Evolutionary conservation across 2,797 vertebrate species (phyloP).

Genomic region (Hypotaenidia okinawae): DNA sequence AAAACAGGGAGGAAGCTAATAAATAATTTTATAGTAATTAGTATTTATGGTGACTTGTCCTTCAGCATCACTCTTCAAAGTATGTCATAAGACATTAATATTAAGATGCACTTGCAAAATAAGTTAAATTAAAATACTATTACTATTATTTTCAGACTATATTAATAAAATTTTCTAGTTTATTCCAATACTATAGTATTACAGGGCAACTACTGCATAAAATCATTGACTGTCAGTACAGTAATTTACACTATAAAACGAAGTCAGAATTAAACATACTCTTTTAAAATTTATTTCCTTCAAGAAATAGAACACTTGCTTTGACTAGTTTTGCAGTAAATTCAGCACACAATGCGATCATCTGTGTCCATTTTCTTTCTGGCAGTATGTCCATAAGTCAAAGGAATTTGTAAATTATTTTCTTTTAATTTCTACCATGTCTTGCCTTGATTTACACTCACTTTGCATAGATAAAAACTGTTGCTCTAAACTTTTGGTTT

Average conservation of each 20-base stretch:
- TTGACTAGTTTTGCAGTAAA: neutral
- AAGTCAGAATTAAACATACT: neutral
- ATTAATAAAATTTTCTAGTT: neutral
- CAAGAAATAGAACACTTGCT: neutral
- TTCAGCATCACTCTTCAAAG: neutral
- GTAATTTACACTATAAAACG: neutral
- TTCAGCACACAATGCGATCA: neutral
- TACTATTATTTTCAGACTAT: too few relatives aligned
- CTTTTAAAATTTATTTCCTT: neutral
- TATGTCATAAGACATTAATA: neutral
- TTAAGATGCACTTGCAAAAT: neutral
- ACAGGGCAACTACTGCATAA: neutral
- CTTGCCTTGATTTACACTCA: neutral
- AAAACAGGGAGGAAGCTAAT: neutral
- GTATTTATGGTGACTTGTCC: neutral
- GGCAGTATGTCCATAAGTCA: neutral
- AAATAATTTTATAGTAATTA: neutral
- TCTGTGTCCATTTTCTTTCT: neutral
- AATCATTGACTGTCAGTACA: neutral
- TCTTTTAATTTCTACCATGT: neutral
- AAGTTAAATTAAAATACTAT: neutral
- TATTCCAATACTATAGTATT: neutral
- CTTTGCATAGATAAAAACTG: constrained; percentile 5
- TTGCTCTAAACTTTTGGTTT: neutral
- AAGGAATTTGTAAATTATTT: neutral